These are phyloP conservation scores for Capreolus pygargus DNA, from an alignment of 2,113 vertebrate genomes.

Conservation along the genomic window DNA sequence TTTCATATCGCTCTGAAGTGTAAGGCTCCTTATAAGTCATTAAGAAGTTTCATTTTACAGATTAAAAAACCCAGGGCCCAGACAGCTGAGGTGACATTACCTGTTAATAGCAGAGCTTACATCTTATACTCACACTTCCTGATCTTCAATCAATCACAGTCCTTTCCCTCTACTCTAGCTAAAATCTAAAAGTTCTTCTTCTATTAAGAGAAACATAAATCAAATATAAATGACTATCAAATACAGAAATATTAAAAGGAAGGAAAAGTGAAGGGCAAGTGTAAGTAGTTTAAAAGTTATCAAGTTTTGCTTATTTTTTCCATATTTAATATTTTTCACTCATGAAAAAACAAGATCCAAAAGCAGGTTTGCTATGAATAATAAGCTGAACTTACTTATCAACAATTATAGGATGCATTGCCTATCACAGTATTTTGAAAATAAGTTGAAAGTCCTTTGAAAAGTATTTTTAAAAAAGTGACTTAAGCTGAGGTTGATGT, in stretches of 20 bases:
- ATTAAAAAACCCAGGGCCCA: neutral
- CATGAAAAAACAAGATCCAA: neutral
- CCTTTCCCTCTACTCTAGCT: neutral
- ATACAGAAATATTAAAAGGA: constrained; percentile 17
- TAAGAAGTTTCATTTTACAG: neutral
- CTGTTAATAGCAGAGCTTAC: neutral
- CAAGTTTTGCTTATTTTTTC: neutral
- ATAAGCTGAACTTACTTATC: neutral
- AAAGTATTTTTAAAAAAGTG: neutral
- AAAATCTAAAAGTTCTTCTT: constrained; percentile 37
- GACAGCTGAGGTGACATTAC: neutral
- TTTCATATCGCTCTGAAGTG: neutral
- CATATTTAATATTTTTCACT: neutral
- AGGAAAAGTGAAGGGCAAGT: constrained; percentile 31
- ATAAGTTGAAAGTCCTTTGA: neutral
- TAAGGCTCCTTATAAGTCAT: neutral
- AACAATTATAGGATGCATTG: neutral
- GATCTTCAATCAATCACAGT: constrained; percentile 13
- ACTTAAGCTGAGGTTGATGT: neutral
- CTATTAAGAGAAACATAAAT: constrained; percentile 39
- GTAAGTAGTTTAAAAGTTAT: constrained; percentile 6
- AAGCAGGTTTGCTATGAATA: neutral
- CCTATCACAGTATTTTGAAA: neutral
- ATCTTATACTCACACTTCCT: neutral
- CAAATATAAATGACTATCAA: constrained; percentile 41